These are phyloP conservation scores for Plutella xylostella DNA, from an alignment of 2,888 invertebrate genomes.

Conservation along the genomic window DNA sequence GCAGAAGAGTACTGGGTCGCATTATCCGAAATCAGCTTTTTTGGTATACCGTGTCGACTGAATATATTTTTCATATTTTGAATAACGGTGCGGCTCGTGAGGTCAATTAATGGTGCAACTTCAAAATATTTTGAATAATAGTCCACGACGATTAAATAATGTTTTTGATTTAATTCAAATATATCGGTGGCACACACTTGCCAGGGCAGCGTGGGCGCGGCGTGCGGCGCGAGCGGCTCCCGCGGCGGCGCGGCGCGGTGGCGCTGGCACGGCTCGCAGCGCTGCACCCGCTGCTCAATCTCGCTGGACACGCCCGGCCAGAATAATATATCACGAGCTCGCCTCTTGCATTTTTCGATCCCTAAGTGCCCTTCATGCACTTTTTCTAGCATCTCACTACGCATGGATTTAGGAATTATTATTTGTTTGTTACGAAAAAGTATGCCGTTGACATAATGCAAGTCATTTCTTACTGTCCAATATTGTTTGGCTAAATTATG, in stretches of 20 bases:
- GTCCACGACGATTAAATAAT: conserved; percentile 10
- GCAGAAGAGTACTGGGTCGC: conserved; percentile 2
- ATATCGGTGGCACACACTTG: conserved; percentile 8
- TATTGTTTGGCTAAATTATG: neutral
- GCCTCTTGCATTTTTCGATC: conserved; percentile 8
- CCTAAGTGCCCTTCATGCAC: conserved; percentile 16
- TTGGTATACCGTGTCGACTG: conserved; percentile 7
- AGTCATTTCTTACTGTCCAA: neutral
- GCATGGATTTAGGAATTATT: neutral
- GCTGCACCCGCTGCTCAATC: conserved; percentile 12
- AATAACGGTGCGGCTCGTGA: conserved; percentile 6
- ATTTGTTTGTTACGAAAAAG: neutral
- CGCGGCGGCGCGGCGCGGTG: conserved; percentile 15
- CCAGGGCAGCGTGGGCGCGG: too few relatives aligned
- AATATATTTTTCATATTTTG: conserved; percentile 8
- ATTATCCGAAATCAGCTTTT: conserved; percentile 8
- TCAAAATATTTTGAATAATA: conserved; percentile 11
- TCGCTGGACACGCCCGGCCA: conserved; percentile 15
- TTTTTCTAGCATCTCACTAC: conserved; percentile 7
- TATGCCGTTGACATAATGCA: neutral
- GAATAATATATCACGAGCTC: conserved; percentile 16
- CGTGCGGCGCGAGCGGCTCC: too few relatives aligned
- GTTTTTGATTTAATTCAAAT: conserved; percentile 7
- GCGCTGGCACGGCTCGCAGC: conserved; percentile 15
- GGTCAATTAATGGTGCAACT: neutral